Base-by-base conservation (phyloP, 2,113 vertebrate genomes). In the Aptenodytes forsteri region DNA sequence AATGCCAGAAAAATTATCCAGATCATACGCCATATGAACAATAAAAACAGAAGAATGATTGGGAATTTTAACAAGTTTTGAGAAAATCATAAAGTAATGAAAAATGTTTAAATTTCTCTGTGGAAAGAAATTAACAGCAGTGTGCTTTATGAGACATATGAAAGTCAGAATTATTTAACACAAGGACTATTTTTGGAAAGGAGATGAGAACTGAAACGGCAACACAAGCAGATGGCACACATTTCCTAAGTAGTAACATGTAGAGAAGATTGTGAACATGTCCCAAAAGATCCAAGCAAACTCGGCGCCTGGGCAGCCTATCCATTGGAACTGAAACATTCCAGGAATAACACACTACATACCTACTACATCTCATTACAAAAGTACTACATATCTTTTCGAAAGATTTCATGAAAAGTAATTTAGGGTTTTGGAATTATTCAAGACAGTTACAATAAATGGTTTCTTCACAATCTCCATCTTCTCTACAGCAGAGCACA, bases 111-210 rank as follows among this genome's bases (percentile, higher is more conserved):
- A 46, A 65, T 65, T 69, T 42, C 5, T 87, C 65, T 42, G 4
- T 80, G 52, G 49, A 89, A 96, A 67, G 13, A 89, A 84, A 61
- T 82, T 61, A 91, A 56, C 49, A 87, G 62, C 61, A 72, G 49
- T 8, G 10, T 62, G 36, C 49, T 81, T 79, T 66, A 61, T 29
- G 30, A 94, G 49, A 95, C 81, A 92, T 61, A 87, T 21, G 81
- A 85, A 92, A 95, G 69, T n/a, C 65, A 87, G 65, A 92, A 87
- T 94, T 96, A 91, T 80, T 97, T 73, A 96, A 91, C 21, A 27
- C 20, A 73, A 46, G 38, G 21, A 40, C 34, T 90, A 88, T 62
- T 95, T 93, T 72, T 80, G 30, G 89, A 95, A 89, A 83, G 65
- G 49, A 85, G 52, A 89, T 5, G 22, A 84, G 49, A 42, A 87